Evolutionary conservation across 1,140 invertebrate genomes (phyloP), one percentile per base, ranked within the genome.

Genomic region (Cotesia chilonis): DNA sequence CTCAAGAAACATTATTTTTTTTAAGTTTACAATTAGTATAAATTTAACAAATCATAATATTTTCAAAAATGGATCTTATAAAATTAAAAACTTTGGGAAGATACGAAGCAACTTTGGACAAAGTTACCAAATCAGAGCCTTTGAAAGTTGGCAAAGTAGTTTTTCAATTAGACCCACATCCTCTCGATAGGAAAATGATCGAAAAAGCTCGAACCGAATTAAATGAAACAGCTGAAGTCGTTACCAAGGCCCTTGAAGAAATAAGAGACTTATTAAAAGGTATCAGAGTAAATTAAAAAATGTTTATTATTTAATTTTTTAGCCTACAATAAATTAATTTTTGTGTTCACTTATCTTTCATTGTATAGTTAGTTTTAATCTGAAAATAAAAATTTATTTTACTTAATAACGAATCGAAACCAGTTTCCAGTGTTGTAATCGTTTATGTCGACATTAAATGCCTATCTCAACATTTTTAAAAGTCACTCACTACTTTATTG

Each of bases 191-290:
- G 0, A 60, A 66, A 7, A 80, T 55, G 6, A 0, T 1, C 1
- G 75, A 79, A 35, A 84, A 80, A 28, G 87, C 88, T 1, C 77
- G 65, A 14, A 77, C 77, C 1, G 85, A 89, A 55, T 70, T 89
- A 1, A 78, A 87, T 4, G 88, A 89, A 72, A 88, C 85, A 1
- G 85, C 84, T 0, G 87, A 89, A 72, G 74, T 77, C 0, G 75
- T 84, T 0, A 75, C 78, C 1, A 65, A 85, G 28, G 76, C 79
- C 0, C 68, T 87, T 0, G 76, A 78, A 55, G 76, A 81, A 66
- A 76, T 89, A 4, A 77, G 77, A 41, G 73, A 81, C 71, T 37
- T 88, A 9, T 4, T 88, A 0, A 80, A 81, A 86, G 84, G 88
- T 88, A 80, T 54, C 54, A 60, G 63, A 63, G 14, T 28, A 38